phyloP scores from a whole-genome alignment of 92 coral and sea anemone species.

The Epizoanthus stellaris region DNA sequence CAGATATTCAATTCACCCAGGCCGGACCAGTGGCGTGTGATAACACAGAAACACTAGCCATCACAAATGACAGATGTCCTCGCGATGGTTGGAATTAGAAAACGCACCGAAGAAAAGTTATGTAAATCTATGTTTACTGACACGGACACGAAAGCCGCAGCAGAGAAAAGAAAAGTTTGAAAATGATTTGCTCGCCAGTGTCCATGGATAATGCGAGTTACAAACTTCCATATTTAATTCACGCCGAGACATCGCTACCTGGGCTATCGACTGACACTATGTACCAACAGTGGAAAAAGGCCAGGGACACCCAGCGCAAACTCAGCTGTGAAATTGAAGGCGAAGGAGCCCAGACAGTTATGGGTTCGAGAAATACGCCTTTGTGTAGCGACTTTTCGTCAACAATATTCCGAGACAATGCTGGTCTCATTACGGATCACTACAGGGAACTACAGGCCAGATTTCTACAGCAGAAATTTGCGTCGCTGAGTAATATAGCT shows the following conservation, averaged over 20 bases:
- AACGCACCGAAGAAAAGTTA: constrained; percentile 36
- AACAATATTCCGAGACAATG: constrained; percentile 13
- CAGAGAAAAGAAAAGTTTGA: constrained; percentile 18
- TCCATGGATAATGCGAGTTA: constrained; percentile 15
- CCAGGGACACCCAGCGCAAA: background rate
- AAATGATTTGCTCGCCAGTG: constrained; percentile 30
- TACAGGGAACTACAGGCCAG: constrained; percentile 17
- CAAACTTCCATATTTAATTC: background rate
- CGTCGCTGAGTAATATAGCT: constrained; percentile 24
- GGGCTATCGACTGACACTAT: background rate
- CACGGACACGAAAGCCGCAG: constrained; percentile 44
- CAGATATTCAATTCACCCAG: background rate
- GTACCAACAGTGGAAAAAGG: constrained; percentile 15
- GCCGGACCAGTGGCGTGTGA: background rate
- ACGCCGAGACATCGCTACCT: background rate
- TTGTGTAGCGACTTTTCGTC: background rate
- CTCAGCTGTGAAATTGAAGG: background rate
- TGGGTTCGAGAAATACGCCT: background rate
- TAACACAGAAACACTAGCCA: background rate
- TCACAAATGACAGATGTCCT: constrained; percentile 22
- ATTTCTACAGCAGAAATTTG: constrained; percentile 33
- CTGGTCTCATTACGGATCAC: background rate
- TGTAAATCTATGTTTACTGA: constrained; percentile 48
- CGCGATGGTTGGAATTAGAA: constrained; percentile 39
- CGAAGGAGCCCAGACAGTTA: background rate